Evolutionary conservation across 2,113 vertebrate species (phyloP).

Genomic region (Anser cygnoides): DNA sequence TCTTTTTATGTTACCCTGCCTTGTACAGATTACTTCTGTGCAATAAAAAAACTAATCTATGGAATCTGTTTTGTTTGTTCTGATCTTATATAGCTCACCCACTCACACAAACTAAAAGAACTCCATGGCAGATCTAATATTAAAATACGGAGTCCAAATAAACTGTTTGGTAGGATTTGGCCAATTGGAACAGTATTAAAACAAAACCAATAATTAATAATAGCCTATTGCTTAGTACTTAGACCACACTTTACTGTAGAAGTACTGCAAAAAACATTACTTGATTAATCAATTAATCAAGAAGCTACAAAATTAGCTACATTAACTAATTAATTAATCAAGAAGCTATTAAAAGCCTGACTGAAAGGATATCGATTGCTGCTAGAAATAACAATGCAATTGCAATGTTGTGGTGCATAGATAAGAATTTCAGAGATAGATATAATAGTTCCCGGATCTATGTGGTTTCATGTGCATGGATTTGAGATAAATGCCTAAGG

Average conservation of each 20-base stretch:
- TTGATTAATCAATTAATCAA: conserved; percentile 40
- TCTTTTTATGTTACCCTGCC: not conserved
- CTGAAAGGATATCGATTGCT: conserved; percentile 19
- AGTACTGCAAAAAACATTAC: not conserved
- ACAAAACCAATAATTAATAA: not conserved
- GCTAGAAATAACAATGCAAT: conserved; percentile 28
- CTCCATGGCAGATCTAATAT: not conserved
- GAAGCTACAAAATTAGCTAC: conserved; percentile 39
- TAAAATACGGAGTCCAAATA: not conserved
- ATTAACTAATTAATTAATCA: conserved; percentile 54
- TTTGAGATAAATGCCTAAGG: not conserved
- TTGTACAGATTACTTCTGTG: not conserved
- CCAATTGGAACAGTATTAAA: not conserved
- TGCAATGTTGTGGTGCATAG: not conserved
- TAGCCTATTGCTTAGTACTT: not conserved
- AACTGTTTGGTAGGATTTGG: not conserved
- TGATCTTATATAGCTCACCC: not conserved
- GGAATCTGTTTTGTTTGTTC: not conserved
- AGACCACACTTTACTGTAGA: not conserved
- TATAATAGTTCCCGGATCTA: not conserved
- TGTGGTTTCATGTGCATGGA: not conserved
- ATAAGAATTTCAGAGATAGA: not conserved
- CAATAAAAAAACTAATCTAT: not conserved
- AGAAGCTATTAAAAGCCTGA: conserved; percentile 23
- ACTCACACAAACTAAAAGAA: not conserved